A percentile compares a stretch with the other conserved stretches of the same genome.
Conservation (phyloP, 2,113 vertebrate species). For the Panthera uncia region DNA sequence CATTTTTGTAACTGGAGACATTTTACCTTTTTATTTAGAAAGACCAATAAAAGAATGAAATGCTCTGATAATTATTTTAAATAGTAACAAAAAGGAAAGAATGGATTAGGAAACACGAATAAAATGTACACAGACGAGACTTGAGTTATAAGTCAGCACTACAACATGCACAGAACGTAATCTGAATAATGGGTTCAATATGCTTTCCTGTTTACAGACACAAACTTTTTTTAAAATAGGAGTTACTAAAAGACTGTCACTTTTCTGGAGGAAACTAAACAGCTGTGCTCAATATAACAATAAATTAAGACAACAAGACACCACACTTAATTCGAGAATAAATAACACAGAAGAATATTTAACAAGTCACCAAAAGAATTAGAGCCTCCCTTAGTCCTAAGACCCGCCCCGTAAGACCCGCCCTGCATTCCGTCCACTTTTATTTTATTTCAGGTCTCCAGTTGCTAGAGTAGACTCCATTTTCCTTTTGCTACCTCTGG, state of each 20-base stretch:
- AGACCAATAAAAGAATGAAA: background rate
- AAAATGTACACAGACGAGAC: constrained; percentile 1
- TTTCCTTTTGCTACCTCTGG: constrained; percentile 84
- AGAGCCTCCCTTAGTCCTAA: background rate
- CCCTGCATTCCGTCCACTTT: background rate
- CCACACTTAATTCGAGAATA: constrained; percentile 47
- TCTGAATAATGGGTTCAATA: background rate
- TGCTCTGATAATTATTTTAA: background rate
- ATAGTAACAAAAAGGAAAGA: constrained; percentile 29
- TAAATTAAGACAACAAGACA: constrained; percentile 55
- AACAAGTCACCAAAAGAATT: constrained; percentile 37
- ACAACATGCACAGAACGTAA: background rate
- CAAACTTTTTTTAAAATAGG: background rate
- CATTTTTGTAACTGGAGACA: constrained; percentile 24
- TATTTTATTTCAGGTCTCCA: background rate
- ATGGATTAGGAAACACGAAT: background rate
- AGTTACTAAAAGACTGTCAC: constrained; percentile 43
- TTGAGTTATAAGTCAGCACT: background rate
- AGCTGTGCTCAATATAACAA: constrained; percentile 38
- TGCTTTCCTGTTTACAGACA: constrained; percentile 35
- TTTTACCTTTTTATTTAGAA: background rate
- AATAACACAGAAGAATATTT: constrained; percentile 32
- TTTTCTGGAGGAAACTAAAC: constrained; percentile 53
- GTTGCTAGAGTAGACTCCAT: background rate
- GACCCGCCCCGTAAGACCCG: background rate